Conservation (phyloP, 2,797 vertebrate species). For the Oreochromis grahami region DNA sequence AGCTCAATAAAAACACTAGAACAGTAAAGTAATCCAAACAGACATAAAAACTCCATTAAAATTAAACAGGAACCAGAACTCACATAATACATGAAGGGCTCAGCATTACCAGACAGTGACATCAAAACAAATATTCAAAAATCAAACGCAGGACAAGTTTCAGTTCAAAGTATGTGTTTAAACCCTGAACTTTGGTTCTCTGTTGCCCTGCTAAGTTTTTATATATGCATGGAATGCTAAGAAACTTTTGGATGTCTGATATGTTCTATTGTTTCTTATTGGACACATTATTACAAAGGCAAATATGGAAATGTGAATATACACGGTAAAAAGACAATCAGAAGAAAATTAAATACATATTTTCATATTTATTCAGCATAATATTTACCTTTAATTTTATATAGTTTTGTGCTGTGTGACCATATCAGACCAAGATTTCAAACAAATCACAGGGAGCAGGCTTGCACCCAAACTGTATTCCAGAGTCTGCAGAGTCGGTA, state of each 20-base stretch:
- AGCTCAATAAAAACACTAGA: background rate
- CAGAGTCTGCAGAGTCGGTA: background rate
- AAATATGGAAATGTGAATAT: background rate
- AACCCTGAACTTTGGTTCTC: background rate
- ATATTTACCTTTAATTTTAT: background rate
- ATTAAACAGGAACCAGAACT: background rate
- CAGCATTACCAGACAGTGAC: background rate
- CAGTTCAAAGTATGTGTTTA: background rate
- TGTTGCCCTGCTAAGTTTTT: background rate
- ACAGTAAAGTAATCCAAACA: background rate
- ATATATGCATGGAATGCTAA: background rate
- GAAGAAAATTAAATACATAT: background rate
- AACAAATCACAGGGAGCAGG: background rate
- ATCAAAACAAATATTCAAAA: background rate
- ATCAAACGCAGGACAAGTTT: background rate
- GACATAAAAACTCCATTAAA: background rate
- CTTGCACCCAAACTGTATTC: constrained; percentile 23
- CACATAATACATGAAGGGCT: background rate
- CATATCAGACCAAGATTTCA: background rate
- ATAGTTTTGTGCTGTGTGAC: background rate
- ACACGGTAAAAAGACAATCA: background rate
- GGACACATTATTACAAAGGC: background rate
- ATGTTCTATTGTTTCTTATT: background rate
- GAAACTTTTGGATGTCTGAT: background rate
- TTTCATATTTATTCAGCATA: background rate